phyloP scores from a whole-genome alignment of 35 echinoderm and acorn worm genomes.

The Ophiothrix spiculata region DNA sequence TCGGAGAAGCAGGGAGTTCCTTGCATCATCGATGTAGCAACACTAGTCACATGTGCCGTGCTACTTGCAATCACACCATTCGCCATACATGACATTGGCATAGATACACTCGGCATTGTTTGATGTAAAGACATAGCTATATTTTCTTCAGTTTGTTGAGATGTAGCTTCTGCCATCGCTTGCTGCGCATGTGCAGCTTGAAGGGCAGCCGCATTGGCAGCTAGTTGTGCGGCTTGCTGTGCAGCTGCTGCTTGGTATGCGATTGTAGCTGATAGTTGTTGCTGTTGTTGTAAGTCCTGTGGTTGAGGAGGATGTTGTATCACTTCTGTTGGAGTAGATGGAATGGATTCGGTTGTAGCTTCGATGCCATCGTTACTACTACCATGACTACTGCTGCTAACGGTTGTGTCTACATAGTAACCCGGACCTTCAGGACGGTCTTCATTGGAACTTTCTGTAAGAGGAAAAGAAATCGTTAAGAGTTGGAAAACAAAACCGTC shows the following conservation, averaged over 20 bases:
- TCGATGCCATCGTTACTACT: background rate
- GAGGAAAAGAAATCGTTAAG: too few relatives aligned
- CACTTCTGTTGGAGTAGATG: background rate
- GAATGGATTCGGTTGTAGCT: background rate
- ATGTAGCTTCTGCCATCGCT: background rate
- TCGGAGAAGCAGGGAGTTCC: background rate
- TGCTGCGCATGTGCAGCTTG: background rate
- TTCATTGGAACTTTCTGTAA: background rate
- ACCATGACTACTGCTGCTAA: background rate
- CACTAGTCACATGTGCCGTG: background rate
- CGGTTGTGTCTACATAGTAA: background rate
- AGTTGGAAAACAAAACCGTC: too few relatives aligned
- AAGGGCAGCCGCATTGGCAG: background rate
- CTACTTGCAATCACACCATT: background rate
- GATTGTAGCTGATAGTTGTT: background rate
- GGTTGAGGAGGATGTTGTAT: background rate
- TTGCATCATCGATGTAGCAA: background rate
- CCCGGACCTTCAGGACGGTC: background rate
- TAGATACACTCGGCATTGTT: background rate
- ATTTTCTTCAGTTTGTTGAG: background rate
- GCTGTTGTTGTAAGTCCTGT: background rate
- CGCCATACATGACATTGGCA: conserved; percentile 6
- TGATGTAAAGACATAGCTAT: background rate
- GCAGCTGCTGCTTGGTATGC: background rate
- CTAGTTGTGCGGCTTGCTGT: background rate